Evolutionary conservation across 1,140 invertebrate genomes (phyloP).

Genomic region (Leptoteleia sp.): DNA sequence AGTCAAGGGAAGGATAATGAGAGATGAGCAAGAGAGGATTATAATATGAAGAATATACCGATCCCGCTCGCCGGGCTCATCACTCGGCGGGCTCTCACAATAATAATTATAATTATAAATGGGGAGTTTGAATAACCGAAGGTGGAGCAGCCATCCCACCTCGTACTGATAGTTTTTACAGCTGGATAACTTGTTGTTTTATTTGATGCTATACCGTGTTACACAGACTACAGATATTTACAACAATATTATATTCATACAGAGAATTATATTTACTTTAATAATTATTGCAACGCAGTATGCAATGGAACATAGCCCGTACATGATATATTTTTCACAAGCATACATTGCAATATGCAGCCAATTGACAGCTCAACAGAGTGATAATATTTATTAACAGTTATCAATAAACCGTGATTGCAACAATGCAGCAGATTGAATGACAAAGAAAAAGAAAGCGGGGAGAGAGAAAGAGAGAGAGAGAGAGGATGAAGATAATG

Average conservation of each 20-base stretch:
- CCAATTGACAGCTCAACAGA: conserved; percentile 81
- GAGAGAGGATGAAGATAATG: conserved; percentile 57
- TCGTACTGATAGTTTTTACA: conserved; percentile 80
- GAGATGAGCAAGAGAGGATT: conserved; percentile 15
- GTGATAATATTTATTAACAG: conserved; percentile 81
- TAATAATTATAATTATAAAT: conserved; percentile 65
- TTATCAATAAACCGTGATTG: conserved; percentile 80
- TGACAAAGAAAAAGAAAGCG: conserved; percentile 65
- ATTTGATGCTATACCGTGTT: conserved; percentile 82
- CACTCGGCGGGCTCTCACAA: conserved; percentile 40
- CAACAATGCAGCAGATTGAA: conserved; percentile 79
- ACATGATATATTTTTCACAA: conserved; percentile 81
- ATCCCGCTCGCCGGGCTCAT: conserved; percentile 42
- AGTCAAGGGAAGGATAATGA: conserved; percentile 4
- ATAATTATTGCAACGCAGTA: conserved; percentile 79
- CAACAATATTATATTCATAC: conserved; percentile 82
- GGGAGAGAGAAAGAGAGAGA: conserved; percentile 8
- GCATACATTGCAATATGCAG: conserved; percentile 80
- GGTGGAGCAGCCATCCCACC: conserved; percentile 82
- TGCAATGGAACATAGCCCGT: conserved; percentile 78
- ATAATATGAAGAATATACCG: conserved; percentile 58
- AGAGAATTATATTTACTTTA: conserved; percentile 82
- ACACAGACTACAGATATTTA: conserved; percentile 83
- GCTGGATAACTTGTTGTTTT: conserved; percentile 81
- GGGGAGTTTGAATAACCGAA: conserved; percentile 73